Evolutionary conservation across 2,113 vertebrate species (phyloP).

Genomic region (Nannospalax galili): DNA sequence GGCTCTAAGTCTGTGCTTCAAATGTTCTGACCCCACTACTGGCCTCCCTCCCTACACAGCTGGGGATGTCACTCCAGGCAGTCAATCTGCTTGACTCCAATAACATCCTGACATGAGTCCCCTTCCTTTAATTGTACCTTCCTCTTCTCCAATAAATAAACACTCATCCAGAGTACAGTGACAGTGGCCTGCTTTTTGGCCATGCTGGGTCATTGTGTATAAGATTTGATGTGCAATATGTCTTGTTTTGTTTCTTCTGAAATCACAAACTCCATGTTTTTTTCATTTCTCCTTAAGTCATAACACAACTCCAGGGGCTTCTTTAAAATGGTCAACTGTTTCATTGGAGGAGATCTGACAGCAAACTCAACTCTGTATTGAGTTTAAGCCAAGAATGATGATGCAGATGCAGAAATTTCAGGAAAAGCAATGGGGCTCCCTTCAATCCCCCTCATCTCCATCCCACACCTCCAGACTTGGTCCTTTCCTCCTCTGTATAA

Average conservation of each 20-base stretch:
- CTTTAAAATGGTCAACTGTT: neutral
- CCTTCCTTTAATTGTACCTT: neutral
- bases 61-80: neutral
- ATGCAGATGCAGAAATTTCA: constrained; percentile 15
- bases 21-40: constrained; percentile 7
- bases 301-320: neutral
- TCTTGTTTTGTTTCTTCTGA: constrained; percentile 45
- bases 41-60: neutral
- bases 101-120: constrained; percentile 38
- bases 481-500: neutral
- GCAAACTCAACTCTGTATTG: neutral
- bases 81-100: constrained; percentile 47
- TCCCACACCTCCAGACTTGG: neutral
- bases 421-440: neutral
- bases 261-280: neutral
- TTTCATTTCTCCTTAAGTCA: neutral
- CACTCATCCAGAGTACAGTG: neutral
- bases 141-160: constrained; percentile 56
- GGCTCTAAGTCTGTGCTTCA: neutral
- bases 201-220: neutral
- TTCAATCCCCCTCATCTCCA: neutral
- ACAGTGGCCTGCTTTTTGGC: neutral
- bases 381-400: constrained; percentile 10
- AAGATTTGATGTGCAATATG: neutral
- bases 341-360: neutral